These are phyloP conservation scores for Monarcha castaneiventris DNA, from an alignment of 2,113 vertebrate species.

Conservation along the genomic window DNA sequence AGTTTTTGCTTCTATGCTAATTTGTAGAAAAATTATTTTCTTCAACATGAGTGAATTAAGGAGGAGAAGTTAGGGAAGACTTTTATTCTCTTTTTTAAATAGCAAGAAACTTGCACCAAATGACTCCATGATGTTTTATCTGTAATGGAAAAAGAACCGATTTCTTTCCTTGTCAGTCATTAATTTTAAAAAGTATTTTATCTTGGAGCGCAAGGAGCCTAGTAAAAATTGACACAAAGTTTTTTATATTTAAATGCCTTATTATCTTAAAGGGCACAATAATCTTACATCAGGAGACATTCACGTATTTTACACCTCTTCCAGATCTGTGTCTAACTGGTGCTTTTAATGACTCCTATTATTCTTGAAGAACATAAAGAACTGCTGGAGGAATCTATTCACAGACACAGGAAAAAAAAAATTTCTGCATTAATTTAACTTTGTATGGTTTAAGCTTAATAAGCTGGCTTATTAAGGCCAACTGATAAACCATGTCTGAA, in stretches of 20 bases:
- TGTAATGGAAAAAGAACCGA: not conserved
- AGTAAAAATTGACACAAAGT: not conserved
- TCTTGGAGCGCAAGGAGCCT: not conserved
- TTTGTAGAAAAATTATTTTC: not conserved
- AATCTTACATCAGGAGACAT: not conserved
- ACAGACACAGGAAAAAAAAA: not conserved
- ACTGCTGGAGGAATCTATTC: not conserved
- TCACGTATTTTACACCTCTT: not conserved
- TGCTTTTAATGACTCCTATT: conserved; percentile 27
- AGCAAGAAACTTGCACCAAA: not conserved
- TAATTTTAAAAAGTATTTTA: not conserved
- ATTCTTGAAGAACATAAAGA: not conserved
- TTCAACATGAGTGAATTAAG: not conserved
- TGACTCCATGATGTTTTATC: not conserved
- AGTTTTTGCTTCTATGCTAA: not conserved
- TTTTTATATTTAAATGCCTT: not conserved
- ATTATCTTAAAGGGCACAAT: not conserved
- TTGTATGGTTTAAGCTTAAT: not conserved
- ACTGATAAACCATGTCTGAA: not conserved
- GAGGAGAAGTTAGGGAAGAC: not conserved
- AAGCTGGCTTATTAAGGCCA: not conserved
- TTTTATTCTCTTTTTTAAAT: not conserved
- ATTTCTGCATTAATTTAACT: not conserved
- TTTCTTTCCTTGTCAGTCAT: not conserved
- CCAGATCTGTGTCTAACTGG: not conserved